Evolutionary conservation across 2,888 invertebrate species (phyloP).

Genomic region (Melikaiella ostensackeni): DNA sequence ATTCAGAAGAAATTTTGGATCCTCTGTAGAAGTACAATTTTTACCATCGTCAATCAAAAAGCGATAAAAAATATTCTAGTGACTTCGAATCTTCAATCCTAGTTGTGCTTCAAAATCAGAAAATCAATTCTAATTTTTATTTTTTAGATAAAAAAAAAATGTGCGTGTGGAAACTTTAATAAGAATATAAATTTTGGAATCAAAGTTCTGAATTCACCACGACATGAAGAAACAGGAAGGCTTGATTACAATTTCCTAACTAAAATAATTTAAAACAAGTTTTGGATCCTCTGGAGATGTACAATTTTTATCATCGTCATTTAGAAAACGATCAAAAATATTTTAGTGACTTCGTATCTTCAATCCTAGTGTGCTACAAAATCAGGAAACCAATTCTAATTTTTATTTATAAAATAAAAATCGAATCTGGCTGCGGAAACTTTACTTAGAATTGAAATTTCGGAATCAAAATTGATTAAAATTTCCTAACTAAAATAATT

Average conservation of each 20-base stretch:
- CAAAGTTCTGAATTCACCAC: too few species aligned
- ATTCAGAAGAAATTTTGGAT: not conserved
- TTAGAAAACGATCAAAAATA: too few species aligned
- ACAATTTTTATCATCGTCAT: not conserved
- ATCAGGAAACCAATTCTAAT: not conserved
- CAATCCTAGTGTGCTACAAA: not conserved
- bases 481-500: not conserved
- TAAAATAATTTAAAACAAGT: too few species aligned
- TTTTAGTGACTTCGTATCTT: too few species aligned
- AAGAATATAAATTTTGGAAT: not conserved
- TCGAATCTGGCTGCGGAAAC: not conserved
- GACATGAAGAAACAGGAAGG: not conserved
- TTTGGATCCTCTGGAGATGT: too few species aligned
- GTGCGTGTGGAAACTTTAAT: not conserved
- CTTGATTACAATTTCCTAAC: too few species aligned
- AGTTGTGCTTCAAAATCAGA: not conserved
- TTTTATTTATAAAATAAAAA: not conserved
- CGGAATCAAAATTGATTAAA: too few species aligned
- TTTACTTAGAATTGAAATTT: not conserved
- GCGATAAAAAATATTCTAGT: too few species aligned
- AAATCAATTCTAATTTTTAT: not conserved
- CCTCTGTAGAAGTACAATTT: constrained; percentile 74
- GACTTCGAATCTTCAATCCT: too few species aligned
- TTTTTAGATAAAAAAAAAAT: not conserved
- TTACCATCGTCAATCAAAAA: constrained; percentile 56